Evolutionary conservation across 2,888 invertebrate genomes (phyloP).

Genomic region (Pseudococcus jackbeardsleyi): DNA sequence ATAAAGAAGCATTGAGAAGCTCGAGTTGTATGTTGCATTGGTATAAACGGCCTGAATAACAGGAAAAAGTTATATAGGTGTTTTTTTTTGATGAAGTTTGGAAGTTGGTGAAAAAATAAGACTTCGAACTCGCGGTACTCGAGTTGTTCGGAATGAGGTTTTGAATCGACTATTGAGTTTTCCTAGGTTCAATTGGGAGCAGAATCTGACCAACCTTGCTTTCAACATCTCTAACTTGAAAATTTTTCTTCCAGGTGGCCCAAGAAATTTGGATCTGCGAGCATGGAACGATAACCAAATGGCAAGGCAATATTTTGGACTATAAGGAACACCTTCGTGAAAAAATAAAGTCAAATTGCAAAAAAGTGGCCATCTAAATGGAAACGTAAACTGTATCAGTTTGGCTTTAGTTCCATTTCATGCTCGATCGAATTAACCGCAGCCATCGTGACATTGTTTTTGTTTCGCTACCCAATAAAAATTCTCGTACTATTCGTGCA

Average conservation of each 20-base stretch:
- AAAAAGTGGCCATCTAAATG: conserved; percentile 70
- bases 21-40: no score
- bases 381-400: not conserved
- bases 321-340: conserved; percentile 96
- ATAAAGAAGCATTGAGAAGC: no score
- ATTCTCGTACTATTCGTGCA: conserved; percentile 37
- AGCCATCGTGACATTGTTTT: conserved; percentile 27
- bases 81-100: no score
- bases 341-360: conserved; percentile 83
- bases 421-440: conserved; percentile 33
- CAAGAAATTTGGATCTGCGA: conserved; percentile 99
- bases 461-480: conserved; percentile 49
- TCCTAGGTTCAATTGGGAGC: no score
- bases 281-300: conserved; percentile 94
- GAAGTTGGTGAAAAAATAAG: no score
- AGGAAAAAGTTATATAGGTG: no score
- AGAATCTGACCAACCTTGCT: no score
- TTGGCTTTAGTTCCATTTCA: conserved; percentile 5
- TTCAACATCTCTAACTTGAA: not conserved
- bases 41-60: no score
- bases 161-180: no score
- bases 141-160: no score
- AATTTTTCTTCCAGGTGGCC: conserved; percentile 81
- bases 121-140: no score
- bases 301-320: conserved; percentile 94